Base-by-base conservation (phyloP, 2,888 invertebrate species). In the Euzophera pinguis region DNA sequence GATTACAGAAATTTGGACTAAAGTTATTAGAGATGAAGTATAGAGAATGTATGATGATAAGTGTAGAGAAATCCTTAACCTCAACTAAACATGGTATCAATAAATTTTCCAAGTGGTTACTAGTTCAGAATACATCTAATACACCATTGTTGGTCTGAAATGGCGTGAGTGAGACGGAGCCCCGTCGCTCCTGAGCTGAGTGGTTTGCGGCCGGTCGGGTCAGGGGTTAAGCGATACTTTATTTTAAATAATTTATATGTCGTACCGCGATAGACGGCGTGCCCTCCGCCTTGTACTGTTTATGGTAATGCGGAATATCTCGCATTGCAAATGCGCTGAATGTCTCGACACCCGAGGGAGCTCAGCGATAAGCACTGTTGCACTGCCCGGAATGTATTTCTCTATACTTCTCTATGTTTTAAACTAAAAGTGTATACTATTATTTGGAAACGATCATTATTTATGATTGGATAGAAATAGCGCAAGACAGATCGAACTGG, bases 171-270 rank as follows among this genome's bases (percentile, higher is more conserved):
- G 27, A 22, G 22, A 22, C 5, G 22, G 22, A 22, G 16, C 9
- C 3, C 29, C 5, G 38, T 5, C 49, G 50, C 47, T 51, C 35
- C 43, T 22, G 29, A 38, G 43, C 38, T 38, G 56, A 41, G 47
- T 54, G 60, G 71, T 58, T 60, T 58, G 58, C 77, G 69, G 77
- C 71, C 66, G 71, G 32, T 10, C 69, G 72, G 85, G 84, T 88
- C 84, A 78, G 63, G 65, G 90, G 90, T 88, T 90, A 90, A 90
- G 85, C 90, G 89, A 90, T 90, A 90, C 90, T 90, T 90, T 89
- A 90, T 89, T 90, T 89, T 90, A 90, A 90, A 90, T 90, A 89
- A 90, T 90, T 89, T 90, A 90, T 89, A 88, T 88, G 87, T 88
- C 84, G 83, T 78, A 77, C 75, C 71, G 79, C 88, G 89, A 89